Evolutionary conservation across 2,797 vertebrate genomes (phyloP), one percentile per base, ranked within the genome.

Genomic region (Anguilla megastoma): DNA sequence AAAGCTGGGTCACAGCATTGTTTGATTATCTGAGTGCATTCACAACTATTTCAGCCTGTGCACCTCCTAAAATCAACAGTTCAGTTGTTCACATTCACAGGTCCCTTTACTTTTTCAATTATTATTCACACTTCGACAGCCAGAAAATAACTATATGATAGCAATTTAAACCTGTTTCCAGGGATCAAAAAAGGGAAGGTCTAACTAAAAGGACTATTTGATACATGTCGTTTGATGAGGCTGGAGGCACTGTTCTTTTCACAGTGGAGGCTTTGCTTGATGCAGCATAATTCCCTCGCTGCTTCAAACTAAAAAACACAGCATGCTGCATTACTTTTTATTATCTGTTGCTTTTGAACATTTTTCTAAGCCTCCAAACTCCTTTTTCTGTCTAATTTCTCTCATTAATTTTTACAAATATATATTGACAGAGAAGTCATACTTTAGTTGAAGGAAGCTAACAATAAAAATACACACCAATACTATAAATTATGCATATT

Each of bases 281-380:
- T 66, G 69, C 24, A 87, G n/a, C 2, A 21, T 69, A 84, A 83
- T 58, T 84, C 79, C 41, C 79, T 52, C 18, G 33, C 21, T 66
- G 36, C 56, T 58, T 60, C 84, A 85, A 30, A 36, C 16, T 88
- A 63, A 88, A 45, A 84, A 52, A 24, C 60, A 84, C 12, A 41
- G 9, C 60, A 85, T n/a, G 87, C 82, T 71, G 36, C 87, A 21
- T n/a, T 85, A 50, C 60, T 27, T 88, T 88, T 85, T 54, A 69
- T 54, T 74, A 41, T 50, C 80, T 16, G 54, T 76, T 56, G 12
- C 24, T 63, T 63, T 16, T 21, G 45, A 87, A 36, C 48, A 88
- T 48, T 76, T 69, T 80, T 41, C 52, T 52, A 21, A 80, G 33
- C 54, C 71, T 16, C n/a, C 69, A 41, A 79, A 48, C 86, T 36